phyloP scores from a whole-genome alignment of 2,888 invertebrate species.

The Anagyrus pseudococci region DNA sequence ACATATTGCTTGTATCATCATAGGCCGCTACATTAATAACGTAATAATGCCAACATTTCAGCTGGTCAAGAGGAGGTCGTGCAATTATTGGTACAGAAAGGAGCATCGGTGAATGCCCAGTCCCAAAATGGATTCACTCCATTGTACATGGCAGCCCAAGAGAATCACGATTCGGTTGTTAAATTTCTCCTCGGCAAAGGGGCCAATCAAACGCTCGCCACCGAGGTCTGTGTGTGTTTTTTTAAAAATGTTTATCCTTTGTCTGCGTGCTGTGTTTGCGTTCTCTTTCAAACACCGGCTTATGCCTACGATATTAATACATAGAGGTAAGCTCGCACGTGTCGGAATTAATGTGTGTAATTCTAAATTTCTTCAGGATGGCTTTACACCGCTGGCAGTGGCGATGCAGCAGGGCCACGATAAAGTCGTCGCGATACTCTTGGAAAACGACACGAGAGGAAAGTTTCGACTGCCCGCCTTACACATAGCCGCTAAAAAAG shows the following conservation, averaged over 20 bases:
- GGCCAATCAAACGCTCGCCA: constrained; percentile 95
- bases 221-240: too few species aligned
- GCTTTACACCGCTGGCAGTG: constrained; percentile 97
- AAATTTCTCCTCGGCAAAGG: constrained; percentile 89
- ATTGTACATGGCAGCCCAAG: constrained; percentile 98
- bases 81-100: constrained; percentile 85
- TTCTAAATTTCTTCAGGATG: constrained; percentile 83
- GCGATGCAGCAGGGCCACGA: constrained; percentile 99
- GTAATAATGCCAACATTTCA: too few species aligned
- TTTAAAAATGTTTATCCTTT: too few species aligned
- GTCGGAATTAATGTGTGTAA: too few species aligned
- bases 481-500: constrained; percentile 98
- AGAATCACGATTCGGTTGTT: constrained; percentile 93
- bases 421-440: constrained; percentile 91
- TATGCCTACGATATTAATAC: too few species aligned
- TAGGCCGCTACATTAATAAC: too few species aligned
- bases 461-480: constrained; percentile 95
- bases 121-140: constrained; percentile 98
- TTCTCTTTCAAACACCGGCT: too few species aligned
- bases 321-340: too few species aligned
- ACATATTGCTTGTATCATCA: too few species aligned
- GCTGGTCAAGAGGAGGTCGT: constrained; percentile 97
- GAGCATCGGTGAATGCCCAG: constrained; percentile 95
- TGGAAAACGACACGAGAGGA: constrained; percentile 96
- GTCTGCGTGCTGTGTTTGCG: too few species aligned